Evolutionary conservation across 2,797 vertebrate genomes (phyloP).

Genomic region (Corythornis leucogaster): DNA sequence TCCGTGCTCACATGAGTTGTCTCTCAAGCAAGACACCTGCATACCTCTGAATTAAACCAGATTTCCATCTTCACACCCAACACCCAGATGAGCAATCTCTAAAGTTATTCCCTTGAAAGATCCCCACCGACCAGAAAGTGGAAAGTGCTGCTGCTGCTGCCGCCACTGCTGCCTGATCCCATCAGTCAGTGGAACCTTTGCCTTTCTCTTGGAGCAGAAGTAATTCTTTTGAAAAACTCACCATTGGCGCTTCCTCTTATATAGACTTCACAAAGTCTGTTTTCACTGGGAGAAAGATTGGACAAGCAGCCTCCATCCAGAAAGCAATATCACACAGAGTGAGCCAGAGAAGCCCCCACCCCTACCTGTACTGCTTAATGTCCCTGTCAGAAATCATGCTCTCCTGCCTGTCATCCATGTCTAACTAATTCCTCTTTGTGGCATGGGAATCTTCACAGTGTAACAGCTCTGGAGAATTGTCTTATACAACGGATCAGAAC

Average conservation of each 20-base stretch:
- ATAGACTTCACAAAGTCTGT: fast-evolving
- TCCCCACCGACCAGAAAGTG: not conserved
- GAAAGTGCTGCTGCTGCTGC: not conserved
- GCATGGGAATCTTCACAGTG: not conserved
- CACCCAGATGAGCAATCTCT: not conserved
- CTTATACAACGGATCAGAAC: not conserved
- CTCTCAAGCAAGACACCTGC: not conserved
- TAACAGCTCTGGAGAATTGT: not conserved
- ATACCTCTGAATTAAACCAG: not conserved
- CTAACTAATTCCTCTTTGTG: not conserved
- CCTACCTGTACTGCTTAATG: not conserved
- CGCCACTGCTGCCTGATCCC: not conserved
- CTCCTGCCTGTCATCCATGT: not conserved
- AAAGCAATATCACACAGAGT: not conserved
- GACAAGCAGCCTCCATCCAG: not conserved
- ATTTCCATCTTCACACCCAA: not conserved
- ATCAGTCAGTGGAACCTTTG: not conserved
- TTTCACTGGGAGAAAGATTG: not conserved
- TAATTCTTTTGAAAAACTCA: not conserved
- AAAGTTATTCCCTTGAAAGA: not conserved
- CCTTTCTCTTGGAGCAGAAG: not conserved
- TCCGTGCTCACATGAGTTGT: not conserved
- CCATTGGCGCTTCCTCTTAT: not conserved
- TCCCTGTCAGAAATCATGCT: not conserved
- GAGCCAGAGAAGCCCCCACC: not conserved